Evolutionary conservation across 2,888 invertebrate genomes (phyloP).

Genomic region (Dasypolia templi): DNA sequence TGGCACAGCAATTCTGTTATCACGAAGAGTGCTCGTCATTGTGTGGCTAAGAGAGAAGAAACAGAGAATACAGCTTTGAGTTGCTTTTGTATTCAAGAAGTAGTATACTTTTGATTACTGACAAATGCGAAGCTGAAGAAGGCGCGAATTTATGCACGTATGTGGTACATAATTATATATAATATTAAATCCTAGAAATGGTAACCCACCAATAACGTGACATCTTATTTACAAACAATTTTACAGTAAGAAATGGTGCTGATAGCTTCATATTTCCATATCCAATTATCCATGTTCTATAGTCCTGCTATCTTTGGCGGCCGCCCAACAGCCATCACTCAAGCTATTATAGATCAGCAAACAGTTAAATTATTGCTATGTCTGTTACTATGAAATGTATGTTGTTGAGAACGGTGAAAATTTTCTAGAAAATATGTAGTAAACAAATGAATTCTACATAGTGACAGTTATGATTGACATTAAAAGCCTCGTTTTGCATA

Average conservation of each 20-base stretch:
- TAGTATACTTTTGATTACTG: no score
- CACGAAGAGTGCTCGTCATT: no score
- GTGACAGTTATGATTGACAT: neutral
- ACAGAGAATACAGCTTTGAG: no score
- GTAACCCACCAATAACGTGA: neutral
- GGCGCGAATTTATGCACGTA: no score
- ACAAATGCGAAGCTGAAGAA: no score
- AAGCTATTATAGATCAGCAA: constrained; percentile 54
- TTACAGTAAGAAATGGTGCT: neutral
- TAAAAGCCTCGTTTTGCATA: neutral
- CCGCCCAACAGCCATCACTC: constrained; percentile 58
- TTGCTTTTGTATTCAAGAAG: no score
- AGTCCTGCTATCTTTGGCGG: constrained; percentile 45
- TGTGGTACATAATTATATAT: no score
- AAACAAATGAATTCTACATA: constrained; percentile 28
- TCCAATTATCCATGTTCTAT: constrained; percentile 12
- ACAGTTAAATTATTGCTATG: constrained; percentile 47
- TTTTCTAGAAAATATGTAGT: constrained; percentile 28
- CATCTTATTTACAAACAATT: neutral
- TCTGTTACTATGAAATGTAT: constrained; percentile 16
- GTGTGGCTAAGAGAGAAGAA: no score
- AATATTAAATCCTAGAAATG: neutral
- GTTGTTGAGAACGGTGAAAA: neutral
- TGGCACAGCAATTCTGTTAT: no score
- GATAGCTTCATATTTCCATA: constrained; percentile 10